Percentiles rank a stretch among this genome's conserved stretches.
phyloP scores from a whole-genome alignment of 1,140 invertebrate species.

The Pollicipes pollicipes region DNA sequence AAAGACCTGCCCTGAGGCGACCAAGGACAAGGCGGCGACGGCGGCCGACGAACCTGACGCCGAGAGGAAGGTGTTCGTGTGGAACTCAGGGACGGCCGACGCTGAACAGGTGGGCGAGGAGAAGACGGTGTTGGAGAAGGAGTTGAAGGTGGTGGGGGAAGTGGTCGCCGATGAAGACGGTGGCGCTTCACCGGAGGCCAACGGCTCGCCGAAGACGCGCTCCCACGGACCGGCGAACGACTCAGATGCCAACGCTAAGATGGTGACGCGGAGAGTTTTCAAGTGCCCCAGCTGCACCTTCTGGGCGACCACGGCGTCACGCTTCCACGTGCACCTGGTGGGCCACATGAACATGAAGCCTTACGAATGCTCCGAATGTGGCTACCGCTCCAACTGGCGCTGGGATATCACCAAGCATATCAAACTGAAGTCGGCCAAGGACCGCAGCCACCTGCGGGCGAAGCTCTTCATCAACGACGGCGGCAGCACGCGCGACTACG shows the following conservation, averaged over 20 bases:
- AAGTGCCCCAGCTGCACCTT: conserved; percentile 77
- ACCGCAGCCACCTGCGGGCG: conserved; percentile 51
- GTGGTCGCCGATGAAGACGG: conserved; percentile 6
- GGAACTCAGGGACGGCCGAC: conserved; percentile 10
- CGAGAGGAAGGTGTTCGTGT: background rate
- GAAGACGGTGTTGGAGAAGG: conserved; percentile 35
- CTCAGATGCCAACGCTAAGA: conserved; percentile 13
- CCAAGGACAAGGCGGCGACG: conserved; percentile 3
- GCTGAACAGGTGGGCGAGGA: conserved; percentile 22
- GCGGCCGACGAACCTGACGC: background rate
- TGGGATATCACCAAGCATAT: conserved; percentile 95
- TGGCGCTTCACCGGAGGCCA: background rate
- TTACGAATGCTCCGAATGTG: conserved; percentile 84
- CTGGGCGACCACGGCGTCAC: conserved; percentile 69
- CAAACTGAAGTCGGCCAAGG: conserved; percentile 62
- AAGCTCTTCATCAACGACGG: conserved; percentile 78
- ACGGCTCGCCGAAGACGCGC: conserved; percentile 13
- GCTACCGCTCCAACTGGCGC: conserved; percentile 52
- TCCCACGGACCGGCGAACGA: conserved; percentile 5
- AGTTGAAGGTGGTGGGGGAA: conserved; percentile 18
- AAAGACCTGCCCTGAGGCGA: conserved; percentile 37
- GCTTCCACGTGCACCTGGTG: conserved; percentile 81
- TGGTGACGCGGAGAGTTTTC: conserved; percentile 37
- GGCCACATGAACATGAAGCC: conserved; percentile 81
- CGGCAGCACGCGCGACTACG: conserved; percentile 72